A percentile compares a stretch with the other conserved stretches of the same genome.
Evolutionary conservation across 53 echinoderm and acorn worm genomes (phyloP).

Genomic region (Astropecten irregularis): DNA sequence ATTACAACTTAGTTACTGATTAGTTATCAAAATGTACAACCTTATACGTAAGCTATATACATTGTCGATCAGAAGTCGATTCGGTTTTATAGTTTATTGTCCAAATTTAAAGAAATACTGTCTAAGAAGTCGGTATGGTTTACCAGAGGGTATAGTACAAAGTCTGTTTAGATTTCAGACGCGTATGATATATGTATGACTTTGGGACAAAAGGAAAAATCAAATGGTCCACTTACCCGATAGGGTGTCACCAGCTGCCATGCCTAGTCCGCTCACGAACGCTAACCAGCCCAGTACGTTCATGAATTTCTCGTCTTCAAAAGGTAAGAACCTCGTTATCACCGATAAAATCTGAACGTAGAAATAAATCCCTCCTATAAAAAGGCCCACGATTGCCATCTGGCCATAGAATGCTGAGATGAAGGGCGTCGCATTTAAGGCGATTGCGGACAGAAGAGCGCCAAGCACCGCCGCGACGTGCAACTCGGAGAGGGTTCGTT

Average conservation of each 20-base stretch:
- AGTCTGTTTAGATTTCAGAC: background rate
- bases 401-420: background rate
- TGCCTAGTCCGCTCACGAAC: background rate
- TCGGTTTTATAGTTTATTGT: no score
- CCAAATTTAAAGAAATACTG: no score
- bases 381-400: background rate
- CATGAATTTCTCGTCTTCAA: background rate
- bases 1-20: no score
- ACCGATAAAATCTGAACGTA: background rate
- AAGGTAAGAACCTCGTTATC: background rate
- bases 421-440: background rate
- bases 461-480: background rate
- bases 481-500: background rate
- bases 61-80: no score
- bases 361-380: background rate
- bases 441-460: background rate
- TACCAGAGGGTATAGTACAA: no score
- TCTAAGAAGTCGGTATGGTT: no score
- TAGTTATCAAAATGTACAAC: no score
- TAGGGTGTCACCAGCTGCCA: background rate
- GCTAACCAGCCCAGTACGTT: background rate
- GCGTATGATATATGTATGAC: background rate
- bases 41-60: no score
- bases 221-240: background rate
- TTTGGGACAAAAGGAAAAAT: background rate